Evolutionary conservation across 2,113 vertebrate genomes (phyloP).

Genomic region (Ctenomys sociabilis): DNA sequence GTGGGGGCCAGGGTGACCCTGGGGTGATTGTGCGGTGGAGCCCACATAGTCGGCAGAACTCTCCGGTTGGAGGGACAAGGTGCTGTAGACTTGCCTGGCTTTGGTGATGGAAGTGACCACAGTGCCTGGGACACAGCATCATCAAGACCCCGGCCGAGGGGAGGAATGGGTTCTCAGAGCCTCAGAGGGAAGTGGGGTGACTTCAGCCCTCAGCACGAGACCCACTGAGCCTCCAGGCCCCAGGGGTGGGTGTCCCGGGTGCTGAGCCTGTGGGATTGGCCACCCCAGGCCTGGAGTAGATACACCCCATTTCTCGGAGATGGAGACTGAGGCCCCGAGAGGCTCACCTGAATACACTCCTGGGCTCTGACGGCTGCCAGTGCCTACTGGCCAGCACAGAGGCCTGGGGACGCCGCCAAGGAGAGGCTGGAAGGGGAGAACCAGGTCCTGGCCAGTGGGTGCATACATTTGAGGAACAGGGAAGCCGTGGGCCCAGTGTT

Average conservation of each 20-base stretch:
- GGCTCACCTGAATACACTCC: background rate
- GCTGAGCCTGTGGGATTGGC: background rate
- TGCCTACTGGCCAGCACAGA: background rate
- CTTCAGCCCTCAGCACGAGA: background rate
- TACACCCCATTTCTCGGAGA: background rate
- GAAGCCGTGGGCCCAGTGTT: background rate
- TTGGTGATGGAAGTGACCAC: background rate
- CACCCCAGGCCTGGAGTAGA: background rate
- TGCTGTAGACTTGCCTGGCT: rapidly evolving
- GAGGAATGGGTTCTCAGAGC: rapidly evolving
- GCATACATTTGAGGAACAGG: background rate
- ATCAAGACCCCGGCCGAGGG: background rate
- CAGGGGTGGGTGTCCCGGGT: background rate
- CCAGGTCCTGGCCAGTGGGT: rapidly evolving
- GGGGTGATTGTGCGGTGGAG: rapidly evolving
- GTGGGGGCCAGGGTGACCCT: rapidly evolving
- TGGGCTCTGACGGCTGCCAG: rapidly evolving
- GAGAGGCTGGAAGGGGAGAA: rapidly evolving
- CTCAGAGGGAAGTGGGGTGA: rapidly evolving
- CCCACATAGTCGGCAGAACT: rapidly evolving
- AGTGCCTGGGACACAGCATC: rapidly evolving
- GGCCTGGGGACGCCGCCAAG: background rate
- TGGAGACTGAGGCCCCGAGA: background rate
- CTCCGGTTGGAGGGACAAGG: rapidly evolving
- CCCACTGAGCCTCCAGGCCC: background rate